Evolutionary conservation across 2,113 vertebrate species (phyloP).

Genomic region (Tetrax tetrax): DNA sequence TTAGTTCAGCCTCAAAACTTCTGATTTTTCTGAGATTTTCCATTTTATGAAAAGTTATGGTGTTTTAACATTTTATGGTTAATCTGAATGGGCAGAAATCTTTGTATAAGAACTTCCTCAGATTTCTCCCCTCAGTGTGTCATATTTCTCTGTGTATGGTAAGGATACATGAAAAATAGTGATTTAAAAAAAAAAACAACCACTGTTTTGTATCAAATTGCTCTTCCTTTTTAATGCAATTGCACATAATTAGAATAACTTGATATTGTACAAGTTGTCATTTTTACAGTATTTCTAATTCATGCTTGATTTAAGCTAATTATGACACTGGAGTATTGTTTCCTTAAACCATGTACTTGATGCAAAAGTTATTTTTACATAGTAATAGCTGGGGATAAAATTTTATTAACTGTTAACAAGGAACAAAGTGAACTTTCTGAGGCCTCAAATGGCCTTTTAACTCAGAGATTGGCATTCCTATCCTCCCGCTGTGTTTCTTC

Average conservation of each 20-base stretch:
- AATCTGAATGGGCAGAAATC: not conserved
- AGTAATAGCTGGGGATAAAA: constrained; percentile 46
- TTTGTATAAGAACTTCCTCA: not conserved
- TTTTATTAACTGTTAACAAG: constrained; percentile 63
- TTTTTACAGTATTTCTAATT: constrained; percentile 35
- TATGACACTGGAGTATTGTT: constrained; percentile 21
- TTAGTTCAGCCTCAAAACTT: not conserved
- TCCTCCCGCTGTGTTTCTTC: constrained; percentile 1
- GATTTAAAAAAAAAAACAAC: rapidly evolving
- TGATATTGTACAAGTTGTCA: not conserved
- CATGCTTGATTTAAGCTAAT: constrained; percentile 25
- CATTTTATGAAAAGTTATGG: not conserved
- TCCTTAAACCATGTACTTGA: constrained; percentile 32
- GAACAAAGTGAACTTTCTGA: constrained; percentile 36
- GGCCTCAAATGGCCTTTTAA: constrained; percentile 50
- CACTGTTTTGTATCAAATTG: not conserved
- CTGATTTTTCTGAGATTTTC: not conserved
- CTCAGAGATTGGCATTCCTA: constrained; percentile 8
- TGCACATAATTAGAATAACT: not conserved
- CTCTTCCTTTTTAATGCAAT: not conserved
- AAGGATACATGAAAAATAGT: not conserved
- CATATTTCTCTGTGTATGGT: not conserved
- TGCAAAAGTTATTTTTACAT: constrained; percentile 17
- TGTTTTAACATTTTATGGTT: not conserved
- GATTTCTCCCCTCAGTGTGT: not conserved